Conservation (phyloP, 2,888 invertebrate species). For the Drosophila basisetae region DNA sequence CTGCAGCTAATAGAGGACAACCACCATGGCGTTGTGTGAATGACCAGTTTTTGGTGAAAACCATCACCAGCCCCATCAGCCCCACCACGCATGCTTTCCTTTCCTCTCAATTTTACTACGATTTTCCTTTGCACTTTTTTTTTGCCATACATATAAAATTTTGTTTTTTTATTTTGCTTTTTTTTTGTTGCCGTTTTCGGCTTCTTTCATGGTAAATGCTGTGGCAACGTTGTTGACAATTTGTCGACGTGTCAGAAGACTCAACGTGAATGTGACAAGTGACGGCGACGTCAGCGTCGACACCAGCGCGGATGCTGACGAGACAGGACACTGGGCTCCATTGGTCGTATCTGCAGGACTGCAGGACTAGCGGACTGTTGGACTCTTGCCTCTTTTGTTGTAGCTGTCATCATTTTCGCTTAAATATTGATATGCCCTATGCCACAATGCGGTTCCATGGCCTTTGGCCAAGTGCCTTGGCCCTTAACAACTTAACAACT, state of each 20-base stretch:
- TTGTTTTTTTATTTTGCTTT: background rate
- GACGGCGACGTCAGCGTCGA: constrained; percentile 40
- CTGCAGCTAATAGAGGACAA: constrained; percentile 72
- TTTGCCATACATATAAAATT: background rate
- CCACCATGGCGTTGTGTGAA: constrained; percentile 23
- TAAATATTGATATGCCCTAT: constrained; percentile 49
- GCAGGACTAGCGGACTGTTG: background rate
- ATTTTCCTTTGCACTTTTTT: constrained; percentile 6
- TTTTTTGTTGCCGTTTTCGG: constrained; percentile 18
- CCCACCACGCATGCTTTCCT: background rate
- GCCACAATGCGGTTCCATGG: constrained; percentile 22
- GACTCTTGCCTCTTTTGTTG: constrained; percentile 18
- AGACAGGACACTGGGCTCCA: constrained; percentile 41
- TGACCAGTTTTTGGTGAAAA: constrained; percentile 35
- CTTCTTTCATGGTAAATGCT: constrained; percentile 54
- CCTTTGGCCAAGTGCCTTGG: background rate
- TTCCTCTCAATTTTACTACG: background rate
- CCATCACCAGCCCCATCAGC: background rate
- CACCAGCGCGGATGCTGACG: constrained; percentile 60
- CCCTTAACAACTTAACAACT: background rate
- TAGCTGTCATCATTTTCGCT: constrained; percentile 49
- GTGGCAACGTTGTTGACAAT: constrained; percentile 80
- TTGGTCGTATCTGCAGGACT: constrained; percentile 14
- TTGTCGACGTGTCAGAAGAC: constrained; percentile 80
- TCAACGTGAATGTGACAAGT: constrained; percentile 82